Evolutionary conservation across 1,140 invertebrate species (phyloP), one percentile per base, ranked within the genome.

Genomic region (Ceratosolen solmsi): DNA sequence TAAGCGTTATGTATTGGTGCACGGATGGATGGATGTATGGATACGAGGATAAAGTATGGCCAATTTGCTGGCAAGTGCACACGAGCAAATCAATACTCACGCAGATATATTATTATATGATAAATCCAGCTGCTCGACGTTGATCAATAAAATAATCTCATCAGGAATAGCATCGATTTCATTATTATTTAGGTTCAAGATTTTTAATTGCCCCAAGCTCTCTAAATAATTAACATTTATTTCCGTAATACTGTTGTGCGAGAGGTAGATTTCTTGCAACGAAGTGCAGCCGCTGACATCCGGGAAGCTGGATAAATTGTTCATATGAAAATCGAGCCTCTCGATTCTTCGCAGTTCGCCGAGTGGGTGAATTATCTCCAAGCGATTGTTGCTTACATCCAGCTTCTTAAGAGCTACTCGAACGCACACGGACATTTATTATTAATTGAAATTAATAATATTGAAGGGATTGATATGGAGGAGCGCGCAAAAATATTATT

Each of bases 301-400:
- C 13, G 95, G 95, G 84, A 96, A 92, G 79, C 91, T 89, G 86
- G 92, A 90, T 85, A 96, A 93, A 85, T 94, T 92, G 89, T 96
- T 96, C 85, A 96, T 95, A 84, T 96, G 95, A 17, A 96, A 92
- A 89, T 96, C 95, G 0, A 98, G 88, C 83, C 94, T 93, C 90
- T 97, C 95, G 83, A 98, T 92, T 90, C 96, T 95, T 51, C 93
- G 89, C n/a, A 98, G 90, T 88, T 96, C 94, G 27, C 95, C 95
- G 85, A 98, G 91, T 63, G 94, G 91, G n/a, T 96, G 96, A 56
- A 98, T 86, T 38, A 87, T 86, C 79, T 92, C 93, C 27, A 95
- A 85, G 49, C 92, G 84, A 87, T 95, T 95, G 83, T 92, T 92
- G 56, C 92, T 94, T 15, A 92, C 87, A 89, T 95, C 94, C 81